These are phyloP conservation scores for Spinus pinus DNA, from an alignment of 2,797 vertebrate species.

Conservation along the genomic window DNA sequence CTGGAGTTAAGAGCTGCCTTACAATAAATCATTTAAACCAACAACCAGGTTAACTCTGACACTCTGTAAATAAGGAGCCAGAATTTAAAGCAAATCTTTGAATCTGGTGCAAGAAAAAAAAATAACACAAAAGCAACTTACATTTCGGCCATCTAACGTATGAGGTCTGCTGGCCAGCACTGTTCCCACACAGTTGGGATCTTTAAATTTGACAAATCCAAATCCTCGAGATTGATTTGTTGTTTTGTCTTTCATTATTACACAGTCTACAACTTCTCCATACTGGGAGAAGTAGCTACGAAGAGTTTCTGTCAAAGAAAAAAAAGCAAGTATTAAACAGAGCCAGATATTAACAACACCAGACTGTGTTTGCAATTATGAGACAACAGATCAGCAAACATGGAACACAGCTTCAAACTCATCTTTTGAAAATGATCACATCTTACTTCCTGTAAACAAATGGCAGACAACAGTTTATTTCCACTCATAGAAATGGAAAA, in stretches of 20 bases:
- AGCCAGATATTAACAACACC: not conserved
- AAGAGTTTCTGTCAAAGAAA: conserved; percentile 87
- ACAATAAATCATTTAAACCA: not conserved
- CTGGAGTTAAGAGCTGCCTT: not conserved
- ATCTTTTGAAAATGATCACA: not conserved
- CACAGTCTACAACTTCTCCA: conserved; percentile 98
- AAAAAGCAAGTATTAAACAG: conserved; percentile 26
- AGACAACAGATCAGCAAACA: not conserved
- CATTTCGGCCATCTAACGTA: conserved; percentile 96
- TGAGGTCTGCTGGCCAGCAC: conserved; percentile 98
- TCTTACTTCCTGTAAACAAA: not conserved
- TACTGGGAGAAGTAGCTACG: conserved; percentile 99
- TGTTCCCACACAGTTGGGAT: conserved; percentile 97
- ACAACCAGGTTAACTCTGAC: not conserved
- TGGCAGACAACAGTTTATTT: not conserved
- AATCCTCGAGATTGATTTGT: conserved; percentile 99
- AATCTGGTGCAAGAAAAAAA: not conserved
- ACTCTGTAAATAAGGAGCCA: not conserved
- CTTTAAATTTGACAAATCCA: conserved; percentile 99
- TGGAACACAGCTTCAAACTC: not conserved
- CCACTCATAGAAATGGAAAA: not conserved
- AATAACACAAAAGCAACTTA: conserved; percentile 75
- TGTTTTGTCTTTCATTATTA: conserved; percentile 99
- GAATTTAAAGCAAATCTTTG: not conserved
- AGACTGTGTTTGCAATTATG: not conserved